Percentiles rank a stretch among this genome's conserved stretches.
Conservation (phyloP, 2,797 vertebrate species). For the Nothura maculosa region DNA sequence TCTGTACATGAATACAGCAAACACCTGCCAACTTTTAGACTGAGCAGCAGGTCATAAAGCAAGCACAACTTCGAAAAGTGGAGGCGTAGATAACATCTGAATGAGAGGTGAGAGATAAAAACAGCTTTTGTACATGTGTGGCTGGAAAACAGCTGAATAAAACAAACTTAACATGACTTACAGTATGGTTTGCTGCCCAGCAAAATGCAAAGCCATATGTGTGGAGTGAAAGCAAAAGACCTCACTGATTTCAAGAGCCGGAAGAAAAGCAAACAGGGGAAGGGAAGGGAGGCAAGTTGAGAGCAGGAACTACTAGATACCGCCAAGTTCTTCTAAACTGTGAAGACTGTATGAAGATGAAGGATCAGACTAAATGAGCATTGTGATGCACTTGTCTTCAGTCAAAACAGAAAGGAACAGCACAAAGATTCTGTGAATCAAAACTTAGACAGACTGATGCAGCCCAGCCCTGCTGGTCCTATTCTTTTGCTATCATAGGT, state of each 20-base stretch:
- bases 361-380: not conserved
- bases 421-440: not conserved
- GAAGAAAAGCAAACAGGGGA: not conserved
- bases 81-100: not conserved
- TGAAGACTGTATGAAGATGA: slow-evolving; percentile 4
- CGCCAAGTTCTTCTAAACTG: not conserved
- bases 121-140: not conserved
- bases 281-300: not conserved
- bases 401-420: not conserved
- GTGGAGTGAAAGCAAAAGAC: slow-evolving; percentile 7
- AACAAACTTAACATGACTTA: not conserved
- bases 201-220: slow-evolving; percentile 19
- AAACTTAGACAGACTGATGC: not conserved
- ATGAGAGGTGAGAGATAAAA: slow-evolving; percentile 25
- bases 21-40: not conserved
- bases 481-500: not conserved
- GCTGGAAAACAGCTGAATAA: slow-evolving; percentile 36
- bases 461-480: not conserved
- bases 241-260: not conserved
- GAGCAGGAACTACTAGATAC: not conserved
- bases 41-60: slow-evolving; percentile 34
- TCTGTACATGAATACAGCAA: not conserved
- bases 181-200: not conserved
- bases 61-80: not conserved
- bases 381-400: not conserved